A percentile compares a stretch with the other conserved stretches of the same genome.
Conservation (phyloP, 2,113 vertebrate species). For the Lophura nycthemera region DNA sequence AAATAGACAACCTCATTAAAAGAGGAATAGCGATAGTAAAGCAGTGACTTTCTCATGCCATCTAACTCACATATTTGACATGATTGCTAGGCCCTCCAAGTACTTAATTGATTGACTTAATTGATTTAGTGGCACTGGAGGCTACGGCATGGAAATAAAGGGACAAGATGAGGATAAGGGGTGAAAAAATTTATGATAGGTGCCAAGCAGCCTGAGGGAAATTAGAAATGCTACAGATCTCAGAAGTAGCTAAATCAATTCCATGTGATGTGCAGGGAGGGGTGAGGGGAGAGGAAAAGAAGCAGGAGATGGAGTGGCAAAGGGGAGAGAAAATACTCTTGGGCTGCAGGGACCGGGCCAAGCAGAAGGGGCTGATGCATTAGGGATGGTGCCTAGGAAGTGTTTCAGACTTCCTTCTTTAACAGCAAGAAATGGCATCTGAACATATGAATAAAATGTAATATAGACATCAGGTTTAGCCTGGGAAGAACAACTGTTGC, state of each 20-base stretch:
- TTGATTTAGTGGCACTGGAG: constrained; percentile 74
- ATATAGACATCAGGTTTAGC: constrained; percentile 25
- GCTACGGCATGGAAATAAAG: constrained; percentile 62
- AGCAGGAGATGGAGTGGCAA: background rate
- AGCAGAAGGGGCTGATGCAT: background rate
- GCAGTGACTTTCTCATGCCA: constrained; percentile 64
- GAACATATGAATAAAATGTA: constrained; percentile 5
- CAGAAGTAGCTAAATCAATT: constrained; percentile 67
- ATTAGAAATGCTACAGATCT: constrained; percentile 72
- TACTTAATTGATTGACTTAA: constrained; percentile 77
- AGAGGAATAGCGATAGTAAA: constrained; percentile 58
- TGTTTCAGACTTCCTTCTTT: background rate
- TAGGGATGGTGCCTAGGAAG: background rate
- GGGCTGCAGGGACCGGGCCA: background rate
- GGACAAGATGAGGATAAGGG: constrained; percentile 62
- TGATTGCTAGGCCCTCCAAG: constrained; percentile 71
- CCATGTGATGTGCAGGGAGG: constrained; percentile 30
- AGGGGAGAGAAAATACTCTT: constrained; percentile 7
- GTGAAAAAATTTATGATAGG: constrained; percentile 73
- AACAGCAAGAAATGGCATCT: background rate
- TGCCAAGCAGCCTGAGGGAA: constrained; percentile 59
- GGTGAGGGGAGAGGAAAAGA: constrained; percentile 10
- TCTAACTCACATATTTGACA: constrained; percentile 66
- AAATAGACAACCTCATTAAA: constrained; percentile 72
- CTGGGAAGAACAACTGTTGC: constrained; percentile 17